Evolutionary conservation across 2,888 invertebrate genomes (phyloP).

Genomic region (Drosophila buzzatii): DNA sequence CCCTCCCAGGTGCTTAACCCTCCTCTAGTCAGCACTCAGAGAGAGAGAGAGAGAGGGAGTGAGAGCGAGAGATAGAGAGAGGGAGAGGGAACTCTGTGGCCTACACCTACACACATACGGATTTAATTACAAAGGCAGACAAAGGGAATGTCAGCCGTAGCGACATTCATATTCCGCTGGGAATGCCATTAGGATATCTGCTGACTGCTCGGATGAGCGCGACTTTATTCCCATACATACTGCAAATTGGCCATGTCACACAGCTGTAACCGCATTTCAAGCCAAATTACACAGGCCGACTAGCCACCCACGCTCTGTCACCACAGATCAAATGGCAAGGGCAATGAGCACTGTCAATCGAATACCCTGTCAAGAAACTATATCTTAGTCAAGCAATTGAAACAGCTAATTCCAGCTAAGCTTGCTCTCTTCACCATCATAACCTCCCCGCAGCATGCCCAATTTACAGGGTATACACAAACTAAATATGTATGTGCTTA

Average conservation of each 20-base stretch:
- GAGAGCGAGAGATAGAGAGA: too few species aligned
- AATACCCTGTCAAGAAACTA: not conserved
- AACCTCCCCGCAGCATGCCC: not conserved
- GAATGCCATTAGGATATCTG: not conserved
- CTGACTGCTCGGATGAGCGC: slow-evolving; percentile 12
- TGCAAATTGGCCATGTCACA: slow-evolving; percentile 31
- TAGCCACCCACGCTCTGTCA: not conserved
- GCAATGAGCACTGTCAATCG: not conserved
- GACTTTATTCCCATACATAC: slow-evolving; percentile 3
- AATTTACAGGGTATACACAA: not conserved
- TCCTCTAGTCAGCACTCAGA: not conserved
- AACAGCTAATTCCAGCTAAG: too few species aligned
- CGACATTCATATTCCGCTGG: slow-evolving; percentile 5
- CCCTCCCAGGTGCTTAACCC: not conserved
- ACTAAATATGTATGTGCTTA: too few species aligned
- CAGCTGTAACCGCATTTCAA: slow-evolving; percentile 27
- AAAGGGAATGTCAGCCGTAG: slow-evolving; percentile 14
- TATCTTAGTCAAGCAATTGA: too few species aligned
- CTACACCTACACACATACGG: not conserved
- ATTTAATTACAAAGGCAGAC: slow-evolving; percentile 33
- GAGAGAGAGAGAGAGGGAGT: too few species aligned
- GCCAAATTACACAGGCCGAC: slow-evolving; percentile 18
- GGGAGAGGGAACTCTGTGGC: too few species aligned
- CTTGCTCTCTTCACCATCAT: not conserved
- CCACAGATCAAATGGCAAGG: slow-evolving; percentile 1